Evolutionary conservation across 2,113 vertebrate species (phyloP).

Genomic region (Phoenicopterus ruber): DNA sequence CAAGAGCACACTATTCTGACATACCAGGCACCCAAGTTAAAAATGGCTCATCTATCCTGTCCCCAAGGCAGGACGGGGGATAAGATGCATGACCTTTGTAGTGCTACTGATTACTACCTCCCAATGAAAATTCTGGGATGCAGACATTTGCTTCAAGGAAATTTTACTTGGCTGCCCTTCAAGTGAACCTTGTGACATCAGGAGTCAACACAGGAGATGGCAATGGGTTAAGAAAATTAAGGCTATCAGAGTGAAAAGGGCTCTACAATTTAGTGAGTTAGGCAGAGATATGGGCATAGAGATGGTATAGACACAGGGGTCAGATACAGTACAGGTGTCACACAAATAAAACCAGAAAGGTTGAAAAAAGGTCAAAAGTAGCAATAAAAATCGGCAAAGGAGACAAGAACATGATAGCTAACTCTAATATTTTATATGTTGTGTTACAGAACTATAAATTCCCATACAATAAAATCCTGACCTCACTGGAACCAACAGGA

Average conservation of each 20-base stretch:
- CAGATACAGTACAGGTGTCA: constrained; percentile 44
- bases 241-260: constrained; percentile 29
- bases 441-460: constrained; percentile 33
- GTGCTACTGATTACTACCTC: neutral
- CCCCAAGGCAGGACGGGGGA: constrained; percentile 26
- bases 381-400: constrained; percentile 46
- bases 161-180: constrained; percentile 50
- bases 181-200: constrained; percentile 41
- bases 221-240: neutral
- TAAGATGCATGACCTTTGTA: constrained; percentile 33
- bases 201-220: neutral
- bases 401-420: constrained; percentile 49
- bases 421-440: neutral
- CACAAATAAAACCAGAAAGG: constrained; percentile 43
- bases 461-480: constrained; percentile 14
- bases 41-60: constrained; percentile 30
- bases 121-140: neutral
- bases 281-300: constrained; percentile 1
- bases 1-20: neutral
- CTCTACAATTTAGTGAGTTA: constrained; percentile 6
- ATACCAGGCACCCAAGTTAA: neutral
- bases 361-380: constrained; percentile 51
- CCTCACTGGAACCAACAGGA: neutral
- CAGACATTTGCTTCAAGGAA: constrained; percentile 44
- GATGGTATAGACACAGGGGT: constrained; percentile 26